Conservation (phyloP, 2,113 vertebrate genomes). For the Stictonetta naevosa region DNA sequence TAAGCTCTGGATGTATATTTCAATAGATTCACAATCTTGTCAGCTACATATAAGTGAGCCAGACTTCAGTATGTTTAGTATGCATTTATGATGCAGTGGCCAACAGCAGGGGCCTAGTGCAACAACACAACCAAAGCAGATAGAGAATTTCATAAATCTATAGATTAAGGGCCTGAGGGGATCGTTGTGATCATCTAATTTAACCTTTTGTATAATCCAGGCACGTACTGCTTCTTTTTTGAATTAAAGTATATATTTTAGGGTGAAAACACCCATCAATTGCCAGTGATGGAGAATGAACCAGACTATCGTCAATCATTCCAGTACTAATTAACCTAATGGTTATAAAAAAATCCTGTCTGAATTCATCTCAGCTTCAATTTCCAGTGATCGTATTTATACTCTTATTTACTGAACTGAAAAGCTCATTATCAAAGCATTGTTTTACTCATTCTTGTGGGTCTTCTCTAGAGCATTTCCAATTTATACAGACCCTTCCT, state of each 20-base stretch:
- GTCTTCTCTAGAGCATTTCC: neutral
- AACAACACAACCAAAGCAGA: neutral
- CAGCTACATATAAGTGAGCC: neutral
- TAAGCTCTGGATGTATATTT: neutral
- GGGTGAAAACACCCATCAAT: neutral
- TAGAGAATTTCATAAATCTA: neutral
- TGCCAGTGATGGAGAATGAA: neutral
- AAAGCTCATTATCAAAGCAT: constrained; percentile 25
- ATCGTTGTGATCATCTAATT: neutral
- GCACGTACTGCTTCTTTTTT: neutral
- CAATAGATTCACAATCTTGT: neutral
- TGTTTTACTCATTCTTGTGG: neutral
- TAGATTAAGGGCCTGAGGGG: constrained; percentile 19
- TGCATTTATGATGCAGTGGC: neutral
- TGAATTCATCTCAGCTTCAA: neutral
- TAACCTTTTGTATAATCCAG: constrained; percentile 17
- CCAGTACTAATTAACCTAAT: constrained; percentile 8
- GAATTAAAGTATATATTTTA: constrained; percentile 34
- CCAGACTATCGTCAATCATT: neutral
- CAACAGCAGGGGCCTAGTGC: neutral
- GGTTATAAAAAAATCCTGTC: neutral
- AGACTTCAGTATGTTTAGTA: neutral
- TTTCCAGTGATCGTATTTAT: neutral
- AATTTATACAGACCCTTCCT: neutral
- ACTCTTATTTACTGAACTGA: constrained; percentile 9